These are phyloP conservation scores for Harlomillsia oculata DNA, from an alignment of 1,140 invertebrate species.

Conservation along the genomic window DNA sequence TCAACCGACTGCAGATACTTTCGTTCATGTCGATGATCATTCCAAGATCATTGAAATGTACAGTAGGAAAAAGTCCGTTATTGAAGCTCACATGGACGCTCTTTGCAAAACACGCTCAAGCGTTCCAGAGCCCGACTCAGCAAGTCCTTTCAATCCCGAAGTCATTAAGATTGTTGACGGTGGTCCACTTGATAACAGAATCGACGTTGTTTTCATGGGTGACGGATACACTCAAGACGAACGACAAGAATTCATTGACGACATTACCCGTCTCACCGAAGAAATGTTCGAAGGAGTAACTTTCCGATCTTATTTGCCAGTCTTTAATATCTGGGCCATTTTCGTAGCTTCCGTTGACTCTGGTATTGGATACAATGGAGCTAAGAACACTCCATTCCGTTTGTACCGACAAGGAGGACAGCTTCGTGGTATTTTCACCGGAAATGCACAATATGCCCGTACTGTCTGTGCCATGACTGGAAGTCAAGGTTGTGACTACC, in stretches of 20 bases:
- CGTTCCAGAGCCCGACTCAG: neutral
- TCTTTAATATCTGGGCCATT: conserved; percentile 34
- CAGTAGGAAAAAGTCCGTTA: neutral
- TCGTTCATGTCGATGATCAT: neutral
- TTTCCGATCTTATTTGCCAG: conserved; percentile 24
- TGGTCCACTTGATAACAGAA: conserved; percentile 23
- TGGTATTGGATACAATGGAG: conserved; percentile 32
- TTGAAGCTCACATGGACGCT: conserved; percentile 10
- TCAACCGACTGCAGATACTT: neutral
- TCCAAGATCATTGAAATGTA: conserved; percentile 23
- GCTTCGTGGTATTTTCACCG: conserved; percentile 20
- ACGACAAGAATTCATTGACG: conserved; percentile 24
- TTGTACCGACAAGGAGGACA: conserved; percentile 21
- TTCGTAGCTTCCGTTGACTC: conserved; percentile 26
- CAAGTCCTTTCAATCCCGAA: neutral
- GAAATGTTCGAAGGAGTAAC: conserved; percentile 31
- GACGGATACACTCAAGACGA: conserved; percentile 24
- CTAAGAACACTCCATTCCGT: conserved; percentile 24
- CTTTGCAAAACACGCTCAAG: conserved; percentile 9
- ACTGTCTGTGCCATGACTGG: conserved; percentile 17
- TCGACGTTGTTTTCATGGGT: conserved; percentile 34
- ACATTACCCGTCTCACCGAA: conserved; percentile 16
- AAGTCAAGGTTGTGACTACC: conserved; percentile 20
- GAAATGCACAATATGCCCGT: conserved; percentile 15
- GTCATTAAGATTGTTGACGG: conserved; percentile 21